phyloP scores from a whole-genome alignment of 2,888 invertebrate genomes.

The Mimachlamys varia region DNA sequence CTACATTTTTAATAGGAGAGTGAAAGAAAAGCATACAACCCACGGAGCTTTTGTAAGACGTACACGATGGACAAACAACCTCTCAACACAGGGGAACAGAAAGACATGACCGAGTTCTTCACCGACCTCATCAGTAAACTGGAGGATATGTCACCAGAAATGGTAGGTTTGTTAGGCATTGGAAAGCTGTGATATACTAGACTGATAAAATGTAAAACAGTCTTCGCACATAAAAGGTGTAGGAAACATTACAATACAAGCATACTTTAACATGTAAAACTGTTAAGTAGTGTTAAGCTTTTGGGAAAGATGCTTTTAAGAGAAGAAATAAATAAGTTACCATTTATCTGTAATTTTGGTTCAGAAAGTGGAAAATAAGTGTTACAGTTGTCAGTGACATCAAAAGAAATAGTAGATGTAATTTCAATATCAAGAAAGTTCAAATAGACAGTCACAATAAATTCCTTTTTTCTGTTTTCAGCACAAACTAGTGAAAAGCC shows the following conservation, averaged over 20 bases:
- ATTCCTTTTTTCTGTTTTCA: constrained; percentile 56
- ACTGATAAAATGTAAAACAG: no score
- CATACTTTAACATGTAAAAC: background rate
- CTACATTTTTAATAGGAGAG: constrained; percentile 86
- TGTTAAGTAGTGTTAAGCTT: no score
- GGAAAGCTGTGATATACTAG: no score
- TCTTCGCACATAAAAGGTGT: no score
- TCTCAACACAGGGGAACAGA: constrained; percentile 97
- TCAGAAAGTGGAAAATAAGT: no score
- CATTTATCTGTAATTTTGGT: no score
- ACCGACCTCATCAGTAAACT: constrained; percentile 97
- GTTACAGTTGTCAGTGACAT: no score
- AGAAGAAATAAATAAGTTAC: no score
- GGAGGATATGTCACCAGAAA: constrained; percentile 96
- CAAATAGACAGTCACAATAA: background rate
- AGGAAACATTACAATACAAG: no score
- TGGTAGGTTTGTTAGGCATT: constrained; percentile 64
- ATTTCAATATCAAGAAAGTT: no score
- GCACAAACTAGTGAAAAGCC: constrained; percentile 93
- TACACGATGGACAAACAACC: constrained; percentile 99
- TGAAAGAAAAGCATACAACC: constrained; percentile 97
- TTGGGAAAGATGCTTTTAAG: no score
- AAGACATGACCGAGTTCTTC: constrained; percentile 99
- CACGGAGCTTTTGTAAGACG: constrained; percentile 96
- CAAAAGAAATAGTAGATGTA: no score